Conservation (phyloP, 2,888 invertebrate species). For the Polylopha cassiicola region DNA sequence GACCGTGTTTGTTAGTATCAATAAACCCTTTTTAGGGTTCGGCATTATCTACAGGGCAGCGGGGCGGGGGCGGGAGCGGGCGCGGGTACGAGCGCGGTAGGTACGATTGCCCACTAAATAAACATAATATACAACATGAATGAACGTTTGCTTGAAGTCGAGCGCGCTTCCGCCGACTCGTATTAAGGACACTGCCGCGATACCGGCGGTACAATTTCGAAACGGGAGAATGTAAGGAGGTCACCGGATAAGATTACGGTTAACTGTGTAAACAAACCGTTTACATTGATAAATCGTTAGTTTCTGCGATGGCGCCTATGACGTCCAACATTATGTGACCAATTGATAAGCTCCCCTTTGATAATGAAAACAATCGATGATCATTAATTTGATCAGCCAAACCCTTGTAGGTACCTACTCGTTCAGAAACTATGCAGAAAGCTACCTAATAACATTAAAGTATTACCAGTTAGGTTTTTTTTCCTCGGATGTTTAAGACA, state of each 20-base stretch:
- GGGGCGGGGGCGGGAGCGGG: neutral
- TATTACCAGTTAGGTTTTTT: too few species aligned
- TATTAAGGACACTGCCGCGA: conserved; percentile 68
- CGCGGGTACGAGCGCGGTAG: conserved; percentile 41
- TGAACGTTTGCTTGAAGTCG: conserved; percentile 59
- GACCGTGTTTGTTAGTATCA: conserved; percentile 4
- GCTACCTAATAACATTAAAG: too few species aligned
- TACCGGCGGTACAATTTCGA: conserved; percentile 72
- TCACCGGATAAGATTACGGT: conserved; percentile 76
- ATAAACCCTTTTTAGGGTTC: conserved; percentile 13
- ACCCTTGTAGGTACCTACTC: conserved; percentile 12
- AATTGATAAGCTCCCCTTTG: conserved; percentile 47
- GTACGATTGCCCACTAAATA: conserved; percentile 54
- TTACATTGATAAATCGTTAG: conserved; percentile 73
- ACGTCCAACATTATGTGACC: conserved; percentile 43
- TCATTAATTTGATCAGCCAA: conserved; percentile 17
- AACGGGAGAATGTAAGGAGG: conserved; percentile 75
- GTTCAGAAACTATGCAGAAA: too few species aligned
- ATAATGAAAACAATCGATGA: conserved; percentile 22
- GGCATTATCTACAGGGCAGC: conserved; percentile 8
- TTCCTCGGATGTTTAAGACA: too few species aligned
- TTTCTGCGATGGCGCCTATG: conserved; percentile 71
- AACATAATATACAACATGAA: conserved; percentile 68
- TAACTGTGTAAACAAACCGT: conserved; percentile 75
- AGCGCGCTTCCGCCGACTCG: conserved; percentile 65